Percentiles rank a stretch among this genome's conserved stretches.
These are phyloP conservation scores for Lophotis ruficrista DNA, from an alignment of 2,113 vertebrate species.

Conservation along the genomic window DNA sequence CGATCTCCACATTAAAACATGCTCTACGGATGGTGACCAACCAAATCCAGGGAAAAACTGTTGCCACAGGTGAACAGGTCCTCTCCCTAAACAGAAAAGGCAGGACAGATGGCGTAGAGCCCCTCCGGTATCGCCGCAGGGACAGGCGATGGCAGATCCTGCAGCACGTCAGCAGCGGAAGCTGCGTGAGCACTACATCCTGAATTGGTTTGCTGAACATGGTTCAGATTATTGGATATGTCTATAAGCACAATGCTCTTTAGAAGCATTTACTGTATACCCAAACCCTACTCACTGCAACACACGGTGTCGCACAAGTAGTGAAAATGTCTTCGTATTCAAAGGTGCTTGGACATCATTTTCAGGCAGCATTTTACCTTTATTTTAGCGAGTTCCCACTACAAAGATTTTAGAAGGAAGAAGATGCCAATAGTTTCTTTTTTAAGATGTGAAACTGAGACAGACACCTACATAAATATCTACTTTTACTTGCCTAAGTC, in stretches of 20 bases:
- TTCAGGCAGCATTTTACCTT: slow-evolving; percentile 89
- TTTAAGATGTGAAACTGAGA: slow-evolving; percentile 69
- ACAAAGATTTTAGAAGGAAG: slow-evolving; percentile 69
- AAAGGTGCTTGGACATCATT: slow-evolving; percentile 84
- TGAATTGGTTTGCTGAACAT: slow-evolving; percentile 94
- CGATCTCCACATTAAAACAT: slow-evolving; percentile 15
- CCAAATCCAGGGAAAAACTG: slow-evolving; percentile 43
- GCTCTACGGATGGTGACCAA: slow-evolving; percentile 28
- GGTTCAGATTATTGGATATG: slow-evolving; percentile 98
- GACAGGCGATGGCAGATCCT: neutral
- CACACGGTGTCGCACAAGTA: slow-evolving; percentile 91
- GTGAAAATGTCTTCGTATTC: slow-evolving; percentile 90
- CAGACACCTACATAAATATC: slow-evolving; percentile 69
- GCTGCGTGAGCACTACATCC: slow-evolving; percentile 76
- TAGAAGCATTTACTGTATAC: slow-evolving; percentile 96
- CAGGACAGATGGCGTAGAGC: neutral
- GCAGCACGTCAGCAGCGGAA: slow-evolving; percentile 42
- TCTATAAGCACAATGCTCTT: slow-evolving; percentile 94
- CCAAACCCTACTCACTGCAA: slow-evolving; percentile 83
- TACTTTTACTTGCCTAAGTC: slow-evolving; percentile 69
- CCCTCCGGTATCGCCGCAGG: neutral
- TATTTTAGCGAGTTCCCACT: slow-evolving; percentile 78
- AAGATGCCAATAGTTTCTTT: slow-evolving; percentile 72
- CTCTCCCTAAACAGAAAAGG: neutral
- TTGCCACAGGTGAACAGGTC: slow-evolving; percentile 31